Base-by-base conservation (phyloP, 2,888 invertebrate species). In the Arge pagana region DNA sequence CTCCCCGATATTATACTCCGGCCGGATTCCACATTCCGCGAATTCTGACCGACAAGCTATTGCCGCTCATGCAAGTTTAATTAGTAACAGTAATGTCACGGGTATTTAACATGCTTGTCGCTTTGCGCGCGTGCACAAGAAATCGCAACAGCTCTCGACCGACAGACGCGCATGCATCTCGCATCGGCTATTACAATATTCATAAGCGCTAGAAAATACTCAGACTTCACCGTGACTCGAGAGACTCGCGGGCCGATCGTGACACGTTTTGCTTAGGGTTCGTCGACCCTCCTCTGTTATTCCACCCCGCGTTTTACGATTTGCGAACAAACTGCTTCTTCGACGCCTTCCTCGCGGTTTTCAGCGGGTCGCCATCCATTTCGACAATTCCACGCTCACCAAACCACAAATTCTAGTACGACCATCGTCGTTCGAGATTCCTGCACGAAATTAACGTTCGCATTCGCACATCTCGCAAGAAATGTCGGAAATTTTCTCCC, bases 91-190 rank as follows among this genome's bases (percentile, higher is more conserved):
- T 48, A 52, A 52, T 39, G 48, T 52, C 52, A 48, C 45, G 52
- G 52, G 39, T 52, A 52, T 48, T 52, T 52, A 52, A 52, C 52
- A 48, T 52, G 52, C 45, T 52, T 48, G 52, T 52, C 52, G 48
- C 48, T 48, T 52, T 52, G 36, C 39, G 52, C 37, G 45, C 35
- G 39, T 39, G 45, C 52, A 33, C 50, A 51, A 51, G 50, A 51
- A 51, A 51, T 45, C 39, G 39, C 52, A 48, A 31, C 37, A 16
- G 48, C 23, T 33, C 33, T 33, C 31, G 33, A 33, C 33, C 23
- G 13, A 11, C 13, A 19, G 52, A 48, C 30, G 52, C 48, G 48
- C 52, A 52, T 52, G 52, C 33, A 52, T 48, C 52, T 48, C 52
- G 36, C 52, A 48, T 36, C 23, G 52, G 26, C 45, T 48, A 48